Conservation (phyloP, 1,140 invertebrate genomes). For the Trichonephila clavata region DNA sequence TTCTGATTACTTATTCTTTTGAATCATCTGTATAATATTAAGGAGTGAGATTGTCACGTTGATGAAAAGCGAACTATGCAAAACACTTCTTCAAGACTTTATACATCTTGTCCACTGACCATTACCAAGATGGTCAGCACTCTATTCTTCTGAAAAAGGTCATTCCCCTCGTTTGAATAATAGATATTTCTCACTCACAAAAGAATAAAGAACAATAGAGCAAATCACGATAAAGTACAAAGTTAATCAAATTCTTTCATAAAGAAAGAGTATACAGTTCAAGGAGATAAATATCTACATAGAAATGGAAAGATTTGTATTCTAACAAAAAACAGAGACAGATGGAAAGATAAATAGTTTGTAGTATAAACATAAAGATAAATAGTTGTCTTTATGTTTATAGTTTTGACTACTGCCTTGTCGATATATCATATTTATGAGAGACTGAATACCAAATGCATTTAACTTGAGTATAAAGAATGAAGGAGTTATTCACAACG, state of each 20-base stretch:
- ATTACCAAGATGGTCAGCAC: not conserved
- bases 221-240: not conserved
- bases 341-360: not conserved
- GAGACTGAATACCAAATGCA: too few species aligned
- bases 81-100: not conserved
- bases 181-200: not conserved
- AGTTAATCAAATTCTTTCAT: not conserved
- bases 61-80: not conserved
- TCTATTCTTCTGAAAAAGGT: not conserved
- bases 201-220: not conserved
- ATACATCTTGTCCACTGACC: not conserved
- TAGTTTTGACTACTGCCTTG: not conserved
- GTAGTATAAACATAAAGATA: too few species aligned
- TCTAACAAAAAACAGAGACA: not conserved
- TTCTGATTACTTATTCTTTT: too few species aligned
- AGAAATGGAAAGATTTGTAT: not conserved
- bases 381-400: not conserved
- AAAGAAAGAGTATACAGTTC: not conserved
- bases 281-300: not conserved
- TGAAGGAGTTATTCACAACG: too few species aligned
- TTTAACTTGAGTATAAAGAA: too few species aligned
- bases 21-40: not conserved
- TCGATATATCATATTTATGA: too few species aligned
- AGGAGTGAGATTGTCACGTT: not conserved
- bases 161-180: not conserved